These are phyloP conservation scores for Seriola quinqueradiata DNA, from an alignment of 2,113 vertebrate species.

Conservation along the genomic window DNA sequence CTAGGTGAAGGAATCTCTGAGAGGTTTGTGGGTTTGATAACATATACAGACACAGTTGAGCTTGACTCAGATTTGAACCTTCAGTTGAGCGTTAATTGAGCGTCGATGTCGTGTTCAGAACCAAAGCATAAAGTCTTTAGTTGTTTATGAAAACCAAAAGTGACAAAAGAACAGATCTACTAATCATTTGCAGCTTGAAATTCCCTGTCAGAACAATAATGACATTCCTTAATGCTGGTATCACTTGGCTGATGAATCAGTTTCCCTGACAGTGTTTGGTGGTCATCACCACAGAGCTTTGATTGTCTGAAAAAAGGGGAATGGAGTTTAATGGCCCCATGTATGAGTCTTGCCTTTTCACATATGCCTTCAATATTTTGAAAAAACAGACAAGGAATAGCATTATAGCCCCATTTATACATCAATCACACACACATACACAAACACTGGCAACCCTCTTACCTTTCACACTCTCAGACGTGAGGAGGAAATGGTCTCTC, in stretches of 20 bases:
- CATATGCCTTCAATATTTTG: conserved; percentile 8
- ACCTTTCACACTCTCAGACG: conserved; percentile 49
- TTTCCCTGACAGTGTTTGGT: conserved; percentile 17
- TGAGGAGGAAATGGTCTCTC: conserved; percentile 64
- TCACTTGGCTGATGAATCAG: conserved; percentile 9
- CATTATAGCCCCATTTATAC: conserved; percentile 23
- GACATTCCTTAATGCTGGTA: not conserved
- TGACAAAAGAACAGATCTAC: not conserved
- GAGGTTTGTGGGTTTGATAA: conserved; percentile 20
- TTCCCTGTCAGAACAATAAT: not conserved
- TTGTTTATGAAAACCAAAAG: too few relatives aligned
- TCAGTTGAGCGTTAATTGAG: not conserved
- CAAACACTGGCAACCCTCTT: conserved; percentile 11
- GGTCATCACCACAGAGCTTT: not conserved
- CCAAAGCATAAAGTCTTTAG: too few relatives aligned
- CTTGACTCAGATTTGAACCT: not conserved
- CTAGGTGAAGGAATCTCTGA: conserved; percentile 42
- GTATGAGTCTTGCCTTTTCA: conserved; percentile 3
- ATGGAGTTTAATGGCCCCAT: conserved; percentile 5
- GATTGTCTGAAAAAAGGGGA: not conserved
- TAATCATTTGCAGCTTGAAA: not conserved
- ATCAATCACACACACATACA: conserved; percentile 25
- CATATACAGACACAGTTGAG: conserved; percentile 6
- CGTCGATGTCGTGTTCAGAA: not conserved
- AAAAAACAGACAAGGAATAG: conserved; percentile 10